Evolutionary conservation across 2,888 invertebrate species (phyloP).

Genomic region (Dorcus parallelipipedus): DNA sequence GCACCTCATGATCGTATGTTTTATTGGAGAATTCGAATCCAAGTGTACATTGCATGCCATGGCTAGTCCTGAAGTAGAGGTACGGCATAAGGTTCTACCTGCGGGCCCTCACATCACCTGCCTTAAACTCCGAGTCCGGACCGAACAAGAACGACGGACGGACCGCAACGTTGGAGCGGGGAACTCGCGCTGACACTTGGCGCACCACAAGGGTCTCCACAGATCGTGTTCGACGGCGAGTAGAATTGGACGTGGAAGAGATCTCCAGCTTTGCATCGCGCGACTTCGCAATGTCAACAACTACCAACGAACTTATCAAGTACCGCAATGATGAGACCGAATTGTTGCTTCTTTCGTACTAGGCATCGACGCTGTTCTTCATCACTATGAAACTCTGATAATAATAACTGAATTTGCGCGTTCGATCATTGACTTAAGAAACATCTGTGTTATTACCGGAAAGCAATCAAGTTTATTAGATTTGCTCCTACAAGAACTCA

Average conservation of each 20-base stretch:
- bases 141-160: slow-evolving; percentile 16
- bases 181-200: slow-evolving; percentile 22
- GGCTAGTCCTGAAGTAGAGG: slow-evolving; percentile 7
- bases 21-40: slow-evolving; percentile 26
- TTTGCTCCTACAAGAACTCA: neutral
- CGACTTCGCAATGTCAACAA: slow-evolving; percentile 13
- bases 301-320: neutral
- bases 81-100: slow-evolving; percentile 25
- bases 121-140: slow-evolving; percentile 23
- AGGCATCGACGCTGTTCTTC: too few relatives aligned
- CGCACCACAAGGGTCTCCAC: slow-evolving; percentile 27
- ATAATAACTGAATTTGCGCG: neutral
- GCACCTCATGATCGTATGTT: slow-evolving; percentile 28
- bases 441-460: neutral
- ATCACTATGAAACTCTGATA: too few relatives aligned
- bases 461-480: neutral
- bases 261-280: slow-evolving; percentile 1
- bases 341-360: too few relatives aligned
- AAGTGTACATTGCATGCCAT: slow-evolving; percentile 27
- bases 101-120: slow-evolving; percentile 32
- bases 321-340: too few relatives aligned
- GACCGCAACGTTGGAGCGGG: slow-evolving; percentile 21
- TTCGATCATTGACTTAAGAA: neutral
- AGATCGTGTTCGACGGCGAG: slow-evolving; percentile 21
- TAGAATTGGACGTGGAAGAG: slow-evolving; percentile 10